Evolutionary conservation across 2,888 invertebrate species (phyloP), one percentile per base, ranked within the genome.

Genomic region (Lepidocyrtoides sp.): DNA sequence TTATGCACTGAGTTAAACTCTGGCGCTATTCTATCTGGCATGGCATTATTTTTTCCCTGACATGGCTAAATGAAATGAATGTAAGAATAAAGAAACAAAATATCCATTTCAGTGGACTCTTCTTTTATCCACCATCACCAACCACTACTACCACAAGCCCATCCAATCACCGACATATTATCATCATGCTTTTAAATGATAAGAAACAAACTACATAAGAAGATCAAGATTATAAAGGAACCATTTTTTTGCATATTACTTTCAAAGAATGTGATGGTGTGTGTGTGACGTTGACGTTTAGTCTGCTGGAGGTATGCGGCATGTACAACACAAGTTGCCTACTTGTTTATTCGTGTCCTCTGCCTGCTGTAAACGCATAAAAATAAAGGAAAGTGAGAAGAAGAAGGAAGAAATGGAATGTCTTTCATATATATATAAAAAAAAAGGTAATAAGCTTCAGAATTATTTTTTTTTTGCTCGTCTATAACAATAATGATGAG

Each of bases 191-290:
- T 44, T 44, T 44, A 20, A 72, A 72, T 72, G 41, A 72, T 48
- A n/a, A 85, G 14, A 60, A 72, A 72, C 51, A 41, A 23, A 48
- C 48, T 51, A 66, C 44, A 72, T 20, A 75, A 75, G 84, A 84
- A n/a, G 75, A 85, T 85, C 72, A 75, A 85, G 85, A 85, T 84
- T 84, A 84, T 20, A 83, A n/a, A 41, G 29, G 36, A 66, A 17
- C 36, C 72, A 20, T 69, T 69, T 84, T 82, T 85, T 75, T 85
- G 85, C 85, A 85, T 72, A 41, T 57, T 66, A 57, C 23, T 41
- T 44, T 51, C 23, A 12, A 57, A 72, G 81, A 81, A 32, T 54
- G 60, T 60, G 54, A 69, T 32, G 66, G 23, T 57, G 57, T 85
- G 85, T 83, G 82, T 57, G 36, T 81, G 79, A 48, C 60, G 60